Evolutionary conservation across 2,113 vertebrate genomes (phyloP), one percentile per base, ranked within the genome.

Genomic region (Eubucco bourcierii): DNA sequence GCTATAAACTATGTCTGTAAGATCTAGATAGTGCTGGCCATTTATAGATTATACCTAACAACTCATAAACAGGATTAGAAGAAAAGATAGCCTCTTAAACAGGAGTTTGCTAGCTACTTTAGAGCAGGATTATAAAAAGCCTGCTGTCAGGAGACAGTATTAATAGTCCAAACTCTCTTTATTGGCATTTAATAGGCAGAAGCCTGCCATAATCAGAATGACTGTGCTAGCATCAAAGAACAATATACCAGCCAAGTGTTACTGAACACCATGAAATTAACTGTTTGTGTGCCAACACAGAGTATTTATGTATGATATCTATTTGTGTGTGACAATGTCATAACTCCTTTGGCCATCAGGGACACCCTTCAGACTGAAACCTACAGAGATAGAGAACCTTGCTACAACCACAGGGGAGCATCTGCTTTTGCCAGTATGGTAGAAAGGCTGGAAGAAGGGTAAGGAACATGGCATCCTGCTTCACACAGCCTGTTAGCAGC

Each of bases 121-220:
- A 59, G 29, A 75, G 28, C 29, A 88, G 63, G 33, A 50, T 73
- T 72, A 81, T 59, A 82, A 87, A 94, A 84, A 52, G 33, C 29
- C 59, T 68, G 53, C 66, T 88, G 80, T 88, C 85, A 88, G n/a
- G 14, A 64, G 55, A 24, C 3, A 7, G 24, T 67, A 52, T 83
- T 66, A 90, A 59, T 47, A 72, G 68, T 61, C 75, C 56, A 53
- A 65, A 59, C n/a, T 65, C 31, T 58, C 23, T 88, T 81, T 79
- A 79, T 56, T 94, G 59, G 39, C 63, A 88, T 94, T 93, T 88
- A 66, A 58, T 33, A 74, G 85, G 65, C 65, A 90, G 61, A 71
- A 84, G 14, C 44, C 44, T 90, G 47, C 70, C 47, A 25, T 75
- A 52, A 61, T 52, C 73, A 68, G 74, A 44, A 86, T 58, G 47